A percentile compares a stretch with the other conserved stretches of the same genome.
Conservation (phyloP, 2,797 vertebrate genomes). For the Notolepis coatsorum region DNA sequence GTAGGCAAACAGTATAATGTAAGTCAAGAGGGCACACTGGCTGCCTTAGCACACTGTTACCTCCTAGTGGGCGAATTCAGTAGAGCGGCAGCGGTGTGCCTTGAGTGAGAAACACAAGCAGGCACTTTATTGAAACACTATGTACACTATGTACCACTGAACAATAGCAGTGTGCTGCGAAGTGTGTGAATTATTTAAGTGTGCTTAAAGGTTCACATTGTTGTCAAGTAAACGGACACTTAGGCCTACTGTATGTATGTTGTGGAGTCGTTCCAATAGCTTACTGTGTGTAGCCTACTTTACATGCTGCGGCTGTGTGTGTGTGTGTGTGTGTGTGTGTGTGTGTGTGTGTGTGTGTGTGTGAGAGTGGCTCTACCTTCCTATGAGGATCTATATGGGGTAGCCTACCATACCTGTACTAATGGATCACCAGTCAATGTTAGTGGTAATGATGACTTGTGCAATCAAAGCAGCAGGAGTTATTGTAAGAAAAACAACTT, state of each 20-base stretch:
- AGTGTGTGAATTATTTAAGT: too few species aligned
- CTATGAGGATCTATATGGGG: too few species aligned
- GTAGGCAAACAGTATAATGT: neutral
- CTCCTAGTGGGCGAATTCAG: constrained; percentile 6
- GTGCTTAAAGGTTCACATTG: constrained; percentile 10
- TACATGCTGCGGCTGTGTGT: neutral
- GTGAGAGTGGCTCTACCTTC: too few species aligned
- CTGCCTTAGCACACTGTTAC: neutral
- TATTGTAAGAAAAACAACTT: too few species aligned
- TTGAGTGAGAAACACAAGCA: neutral
- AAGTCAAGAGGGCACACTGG: neutral
- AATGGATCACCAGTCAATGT: too few species aligned
- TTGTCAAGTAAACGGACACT: neutral
- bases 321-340: neutral
- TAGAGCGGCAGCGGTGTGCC: neutral
- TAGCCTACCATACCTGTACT: too few species aligned
- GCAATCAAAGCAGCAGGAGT: too few species aligned
- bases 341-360: neutral
- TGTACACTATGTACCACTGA: too few species aligned
- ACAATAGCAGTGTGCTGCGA: neutral
- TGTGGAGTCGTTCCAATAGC: too few species aligned
- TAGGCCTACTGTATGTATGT: neutral
- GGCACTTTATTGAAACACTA: neutral
- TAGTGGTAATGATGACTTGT: too few species aligned
- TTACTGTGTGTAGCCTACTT: too few species aligned